Conservation (phyloP, 2,888 invertebrate genomes). For the Acrobeloides nanus region DNA sequence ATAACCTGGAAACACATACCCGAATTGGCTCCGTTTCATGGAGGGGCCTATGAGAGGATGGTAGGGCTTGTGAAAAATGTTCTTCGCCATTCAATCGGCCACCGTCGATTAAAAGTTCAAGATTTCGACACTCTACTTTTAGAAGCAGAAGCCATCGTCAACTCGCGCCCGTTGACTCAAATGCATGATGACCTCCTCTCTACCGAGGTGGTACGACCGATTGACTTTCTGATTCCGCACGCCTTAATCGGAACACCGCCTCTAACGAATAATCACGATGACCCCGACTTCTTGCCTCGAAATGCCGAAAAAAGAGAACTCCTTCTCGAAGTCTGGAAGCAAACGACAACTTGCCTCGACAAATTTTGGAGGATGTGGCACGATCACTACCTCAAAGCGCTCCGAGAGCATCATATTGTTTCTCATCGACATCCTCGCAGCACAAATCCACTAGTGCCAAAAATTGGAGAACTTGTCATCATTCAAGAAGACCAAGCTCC, state of each 20-base stretch:
- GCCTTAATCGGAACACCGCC: not conserved
- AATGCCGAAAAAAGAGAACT: not conserved
- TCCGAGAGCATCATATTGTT: not conserved
- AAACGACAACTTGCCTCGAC: not conserved
- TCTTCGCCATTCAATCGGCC: conserved; percentile 52
- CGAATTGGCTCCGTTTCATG: conserved; percentile 56
- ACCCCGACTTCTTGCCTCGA: not conserved
- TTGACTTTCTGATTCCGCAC: conserved; percentile 16
- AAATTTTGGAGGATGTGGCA: conserved; percentile 1
- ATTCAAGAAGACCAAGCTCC: not conserved
- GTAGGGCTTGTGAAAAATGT: conserved; percentile 53
- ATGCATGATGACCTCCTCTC: conserved; percentile 34
- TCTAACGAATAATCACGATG: not conserved
- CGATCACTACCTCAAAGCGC: not conserved
- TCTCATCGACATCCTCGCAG: not conserved
- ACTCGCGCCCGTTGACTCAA: conserved; percentile 52
- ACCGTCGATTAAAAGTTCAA: conserved; percentile 54
- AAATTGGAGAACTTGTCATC: conserved; percentile 3
- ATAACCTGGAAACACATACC: conserved; percentile 54
- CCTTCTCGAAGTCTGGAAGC: not conserved
- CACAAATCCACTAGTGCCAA: not conserved
- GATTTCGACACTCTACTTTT: conserved; percentile 47
- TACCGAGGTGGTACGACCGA: conserved; percentile 12
- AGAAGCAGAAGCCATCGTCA: conserved; percentile 46
- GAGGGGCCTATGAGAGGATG: conserved; percentile 56